These are phyloP conservation scores for Loriculus beryllinus DNA, from an alignment of 2,797 vertebrate species.

Conservation along the genomic window DNA sequence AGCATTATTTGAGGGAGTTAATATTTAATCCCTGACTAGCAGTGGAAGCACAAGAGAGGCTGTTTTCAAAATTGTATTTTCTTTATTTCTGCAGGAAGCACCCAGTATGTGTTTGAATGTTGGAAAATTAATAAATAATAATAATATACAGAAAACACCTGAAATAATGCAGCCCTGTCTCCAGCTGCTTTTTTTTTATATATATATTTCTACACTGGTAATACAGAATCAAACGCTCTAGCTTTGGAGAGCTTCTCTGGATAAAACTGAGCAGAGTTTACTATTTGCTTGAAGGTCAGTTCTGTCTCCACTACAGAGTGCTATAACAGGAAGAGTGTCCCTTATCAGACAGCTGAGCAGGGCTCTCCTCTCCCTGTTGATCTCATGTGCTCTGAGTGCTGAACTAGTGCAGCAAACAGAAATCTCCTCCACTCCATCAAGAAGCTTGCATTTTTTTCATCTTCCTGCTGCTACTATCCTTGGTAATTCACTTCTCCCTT, in stretches of 20 bases:
- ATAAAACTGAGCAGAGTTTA: not conserved
- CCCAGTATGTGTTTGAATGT: not conserved
- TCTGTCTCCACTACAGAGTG: not conserved
- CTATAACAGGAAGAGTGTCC: not conserved
- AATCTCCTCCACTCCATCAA: not conserved
- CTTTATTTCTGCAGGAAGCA: not conserved
- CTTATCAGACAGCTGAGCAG: not conserved
- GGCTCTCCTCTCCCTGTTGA: not conserved
- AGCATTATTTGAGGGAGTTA: not conserved
- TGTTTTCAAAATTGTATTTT: not conserved
- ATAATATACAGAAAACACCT: not conserved
- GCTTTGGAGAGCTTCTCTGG: not conserved
- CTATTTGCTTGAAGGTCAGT: not conserved
- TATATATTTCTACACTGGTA: not conserved
- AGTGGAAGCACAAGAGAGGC: not conserved
- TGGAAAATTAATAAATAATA: not conserved
- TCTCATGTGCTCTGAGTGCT: not conserved
- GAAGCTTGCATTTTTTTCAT: not conserved
- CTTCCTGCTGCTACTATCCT: not conserved
- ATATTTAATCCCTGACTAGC: conserved; percentile 11
- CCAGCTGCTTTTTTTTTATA: not conserved
- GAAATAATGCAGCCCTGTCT: not conserved
- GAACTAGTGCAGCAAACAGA: not conserved
- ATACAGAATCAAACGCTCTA: not conserved
- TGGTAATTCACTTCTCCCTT: not conserved